These are phyloP conservation scores for Apogon talboti DNA, from an alignment of 2,797 vertebrate genomes.

Conservation along the genomic window DNA sequence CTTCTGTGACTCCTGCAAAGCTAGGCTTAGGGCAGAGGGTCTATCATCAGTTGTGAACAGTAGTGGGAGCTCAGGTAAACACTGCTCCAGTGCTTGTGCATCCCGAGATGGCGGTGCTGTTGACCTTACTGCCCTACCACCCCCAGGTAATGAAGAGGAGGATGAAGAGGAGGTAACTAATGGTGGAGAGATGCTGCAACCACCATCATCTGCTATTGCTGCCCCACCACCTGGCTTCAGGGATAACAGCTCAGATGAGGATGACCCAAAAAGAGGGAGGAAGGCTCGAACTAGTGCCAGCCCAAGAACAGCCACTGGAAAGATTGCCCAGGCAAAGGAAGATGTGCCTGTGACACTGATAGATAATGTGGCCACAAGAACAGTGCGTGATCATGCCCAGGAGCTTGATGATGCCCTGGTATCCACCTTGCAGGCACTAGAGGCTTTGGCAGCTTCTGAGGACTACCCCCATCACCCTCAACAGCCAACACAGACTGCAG, in stretches of 20 bases:
- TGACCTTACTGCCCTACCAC: slow-evolving; percentile 94
- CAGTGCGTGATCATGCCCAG: slow-evolving; percentile 95
- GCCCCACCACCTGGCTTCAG: slow-evolving; percentile 97
- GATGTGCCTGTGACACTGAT: slow-evolving; percentile 97
- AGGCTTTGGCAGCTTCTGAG: slow-evolving; percentile 97
- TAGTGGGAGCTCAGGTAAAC: slow-evolving; percentile 76
- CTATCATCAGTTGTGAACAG: slow-evolving; percentile 67
- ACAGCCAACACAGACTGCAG: slow-evolving; percentile 95
- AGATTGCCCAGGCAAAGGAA: slow-evolving; percentile 82
- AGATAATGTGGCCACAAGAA: slow-evolving; percentile 92
- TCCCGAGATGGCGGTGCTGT: slow-evolving; percentile 89
- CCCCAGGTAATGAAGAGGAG: slow-evolving; percentile 93
- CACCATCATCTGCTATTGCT: slow-evolving; percentile 89
- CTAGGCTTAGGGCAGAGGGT: slow-evolving; percentile 86
- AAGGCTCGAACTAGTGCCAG: slow-evolving; percentile 64
- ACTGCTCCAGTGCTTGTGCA: slow-evolving; percentile 83
- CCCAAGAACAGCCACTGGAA: slow-evolving; percentile 53
- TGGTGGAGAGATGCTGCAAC: slow-evolving; percentile 84
- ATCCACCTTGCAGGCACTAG: slow-evolving; percentile 96
- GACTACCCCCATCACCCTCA: slow-evolving; percentile 93
- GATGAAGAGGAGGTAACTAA: slow-evolving; percentile 80
- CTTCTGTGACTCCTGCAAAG: slow-evolving; percentile 97
- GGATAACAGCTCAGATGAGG: slow-evolving; percentile 98
- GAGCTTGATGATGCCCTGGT: slow-evolving; percentile 98
- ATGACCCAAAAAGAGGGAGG: slow-evolving; percentile 90